Evolutionary conservation across 35 echinoderm and acorn worm genomes (phyloP).

Genomic region (Ophioderma brevispina): DNA sequence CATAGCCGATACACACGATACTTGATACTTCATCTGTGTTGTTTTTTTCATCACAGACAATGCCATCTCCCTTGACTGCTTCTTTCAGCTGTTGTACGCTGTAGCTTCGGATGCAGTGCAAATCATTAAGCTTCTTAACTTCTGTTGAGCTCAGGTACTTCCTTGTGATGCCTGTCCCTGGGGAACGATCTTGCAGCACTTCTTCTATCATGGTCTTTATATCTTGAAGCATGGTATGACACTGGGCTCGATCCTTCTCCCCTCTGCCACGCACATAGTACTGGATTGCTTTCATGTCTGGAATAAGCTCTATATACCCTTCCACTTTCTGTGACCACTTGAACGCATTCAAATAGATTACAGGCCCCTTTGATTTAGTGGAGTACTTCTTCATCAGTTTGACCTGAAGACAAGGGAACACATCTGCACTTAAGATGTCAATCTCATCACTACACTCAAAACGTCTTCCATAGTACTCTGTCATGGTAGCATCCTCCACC

Average conservation of each 20-base stretch:
- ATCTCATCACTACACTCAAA: slow-evolving; percentile 1
- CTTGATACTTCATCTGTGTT: no score
- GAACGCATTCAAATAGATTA: background rate
- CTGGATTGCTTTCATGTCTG: slow-evolving; percentile 2
- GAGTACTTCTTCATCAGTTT: slow-evolving; percentile 1
- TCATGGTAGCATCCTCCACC: no score
- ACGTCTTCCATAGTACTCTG: slow-evolving; percentile 15
- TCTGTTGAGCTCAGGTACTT: no score
- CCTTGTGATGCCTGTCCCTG: background rate
- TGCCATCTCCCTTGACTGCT: no score
- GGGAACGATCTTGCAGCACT: background rate
- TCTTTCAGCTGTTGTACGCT: no score
- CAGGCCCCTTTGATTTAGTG: background rate
- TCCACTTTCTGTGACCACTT: slow-evolving; percentile 9
- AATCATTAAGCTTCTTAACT: no score
- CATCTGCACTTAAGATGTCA: slow-evolving; percentile 21
- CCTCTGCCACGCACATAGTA: slow-evolving; percentile 17
- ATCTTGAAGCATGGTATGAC: background rate
- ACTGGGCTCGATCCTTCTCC: background rate
- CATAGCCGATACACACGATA: no score
- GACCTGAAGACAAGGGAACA: slow-evolving; percentile 35
- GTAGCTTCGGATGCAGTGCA: no score
- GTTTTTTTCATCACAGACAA: no score
- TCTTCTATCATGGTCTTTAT: background rate
- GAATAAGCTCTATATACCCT: slow-evolving; percentile 11